These are phyloP conservation scores for Xestia ashworthii DNA, from an alignment of 2,888 invertebrate species.

Conservation along the genomic window DNA sequence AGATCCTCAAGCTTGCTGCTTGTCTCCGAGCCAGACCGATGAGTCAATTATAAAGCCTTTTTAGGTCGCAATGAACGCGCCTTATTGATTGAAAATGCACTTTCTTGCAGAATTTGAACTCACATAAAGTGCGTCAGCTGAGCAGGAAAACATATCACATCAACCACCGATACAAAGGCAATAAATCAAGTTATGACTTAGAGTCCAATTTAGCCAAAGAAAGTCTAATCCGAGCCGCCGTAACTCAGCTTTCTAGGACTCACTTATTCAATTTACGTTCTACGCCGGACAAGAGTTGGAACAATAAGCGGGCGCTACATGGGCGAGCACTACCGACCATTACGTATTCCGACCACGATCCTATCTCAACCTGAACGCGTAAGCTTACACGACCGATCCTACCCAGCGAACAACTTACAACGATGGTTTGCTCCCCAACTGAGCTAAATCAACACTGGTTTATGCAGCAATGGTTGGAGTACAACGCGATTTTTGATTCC, in stretches of 20 bases:
- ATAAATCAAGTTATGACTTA: conserved; percentile 77
- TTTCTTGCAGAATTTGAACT: conserved; percentile 42
- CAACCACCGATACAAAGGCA: conserved; percentile 62
- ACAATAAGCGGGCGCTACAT: conserved; percentile 85
- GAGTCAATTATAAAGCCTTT: conserved; percentile 57
- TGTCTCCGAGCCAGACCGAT: conserved; percentile 36
- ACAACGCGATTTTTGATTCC: conserved; percentile 35
- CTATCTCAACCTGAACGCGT: conserved; percentile 73
- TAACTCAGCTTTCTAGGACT: conserved; percentile 77
- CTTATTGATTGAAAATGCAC: conserved; percentile 48
- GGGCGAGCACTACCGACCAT: conserved; percentile 88
- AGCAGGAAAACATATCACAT: conserved; percentile 64
- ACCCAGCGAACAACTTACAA: conserved; percentile 54
- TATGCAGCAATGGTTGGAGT: conserved; percentile 70
- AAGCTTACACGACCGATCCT: conserved; percentile 56
- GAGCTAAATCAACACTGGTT: conserved; percentile 20
- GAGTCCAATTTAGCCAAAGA: conserved; percentile 76
- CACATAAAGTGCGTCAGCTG: conserved; percentile 55
- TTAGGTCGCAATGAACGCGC: conserved; percentile 49
- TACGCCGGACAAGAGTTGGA: conserved; percentile 74
- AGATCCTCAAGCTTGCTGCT: conserved; percentile 20
- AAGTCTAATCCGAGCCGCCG: conserved; percentile 69
- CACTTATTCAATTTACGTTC: conserved; percentile 85
- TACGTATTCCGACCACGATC: conserved; percentile 87
- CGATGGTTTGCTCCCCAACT: conserved; percentile 32